phyloP scores from a whole-genome alignment of 1,140 invertebrate genomes.

The Drosophila novamexicana region DNA sequence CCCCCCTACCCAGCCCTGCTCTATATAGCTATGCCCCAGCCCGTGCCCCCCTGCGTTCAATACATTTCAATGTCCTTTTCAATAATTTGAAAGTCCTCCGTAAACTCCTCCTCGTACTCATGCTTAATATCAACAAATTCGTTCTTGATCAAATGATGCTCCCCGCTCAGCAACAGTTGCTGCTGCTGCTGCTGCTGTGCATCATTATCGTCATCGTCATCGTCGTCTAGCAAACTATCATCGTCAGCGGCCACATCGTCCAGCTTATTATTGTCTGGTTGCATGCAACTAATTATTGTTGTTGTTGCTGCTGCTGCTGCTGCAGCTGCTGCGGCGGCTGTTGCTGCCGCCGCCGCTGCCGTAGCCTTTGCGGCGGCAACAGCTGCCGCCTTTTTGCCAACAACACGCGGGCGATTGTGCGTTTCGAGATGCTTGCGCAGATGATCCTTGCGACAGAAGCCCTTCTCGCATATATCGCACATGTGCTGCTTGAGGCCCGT shows the following conservation, averaged over 20 bases:
- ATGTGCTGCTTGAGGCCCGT: slow-evolving; percentile 92
- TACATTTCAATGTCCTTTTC: slow-evolving; percentile 72
- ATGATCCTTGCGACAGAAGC: slow-evolving; percentile 97
- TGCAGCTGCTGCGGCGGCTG: neutral
- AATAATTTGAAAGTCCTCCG: slow-evolving; percentile 55
- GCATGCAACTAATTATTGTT: neutral
- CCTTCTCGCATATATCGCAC: slow-evolving; percentile 93
- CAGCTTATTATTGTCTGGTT: neutral
- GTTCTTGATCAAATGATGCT: slow-evolving; percentile 54
- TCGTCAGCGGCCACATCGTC: slow-evolving; percentile 71
- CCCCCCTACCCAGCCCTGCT: no score
- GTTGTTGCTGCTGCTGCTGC: neutral
- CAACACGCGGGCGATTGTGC: slow-evolving; percentile 86
- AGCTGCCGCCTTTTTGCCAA: slow-evolving; percentile 68
- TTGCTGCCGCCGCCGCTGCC: neutral
- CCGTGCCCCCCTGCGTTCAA: slow-evolving; percentile 13
- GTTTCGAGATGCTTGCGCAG: slow-evolving; percentile 96
- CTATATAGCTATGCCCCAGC: neutral
- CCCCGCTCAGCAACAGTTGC: slow-evolving; percentile 42
- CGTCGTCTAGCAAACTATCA: slow-evolving; percentile 64
- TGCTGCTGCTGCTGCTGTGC: slow-evolving; percentile 40
- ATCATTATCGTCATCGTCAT: slow-evolving; percentile 49
- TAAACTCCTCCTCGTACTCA: slow-evolving; percentile 53
- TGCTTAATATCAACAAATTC: slow-evolving; percentile 62
- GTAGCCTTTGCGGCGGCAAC: slow-evolving; percentile 27